Evolutionary conservation across 2,113 vertebrate species (phyloP).

Genomic region (Pangasianodon gigas): DNA sequence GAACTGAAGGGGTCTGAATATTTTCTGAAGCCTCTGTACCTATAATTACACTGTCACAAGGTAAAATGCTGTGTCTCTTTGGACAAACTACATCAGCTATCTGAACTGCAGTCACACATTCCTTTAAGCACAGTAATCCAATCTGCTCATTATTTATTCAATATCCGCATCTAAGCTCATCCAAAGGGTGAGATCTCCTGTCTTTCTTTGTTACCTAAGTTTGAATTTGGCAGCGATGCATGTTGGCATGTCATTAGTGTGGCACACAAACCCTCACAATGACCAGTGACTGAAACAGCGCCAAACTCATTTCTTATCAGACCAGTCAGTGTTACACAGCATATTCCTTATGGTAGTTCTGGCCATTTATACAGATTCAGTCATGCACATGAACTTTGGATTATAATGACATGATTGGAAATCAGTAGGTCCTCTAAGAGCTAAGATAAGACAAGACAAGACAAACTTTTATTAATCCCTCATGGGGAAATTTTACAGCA

Average conservation of each 20-base stretch:
- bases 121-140: constrained; percentile 1
- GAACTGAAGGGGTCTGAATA: not conserved
- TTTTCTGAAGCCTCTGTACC: not conserved
- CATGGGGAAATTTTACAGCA: not conserved
- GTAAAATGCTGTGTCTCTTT: not conserved
- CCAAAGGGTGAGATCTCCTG: not conserved
- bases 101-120: constrained; percentile 4
- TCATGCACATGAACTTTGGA: not conserved
- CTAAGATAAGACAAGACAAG: not conserved
- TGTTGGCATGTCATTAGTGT: not conserved
- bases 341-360: not conserved
- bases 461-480: not conserved
- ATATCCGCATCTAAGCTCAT: not conserved
- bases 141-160: constrained; percentile 22
- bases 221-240: not conserved
- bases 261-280: not conserved
- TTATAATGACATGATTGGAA: not conserved
- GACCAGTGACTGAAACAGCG: not conserved
- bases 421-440: not conserved
- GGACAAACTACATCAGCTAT: constrained; percentile 5
- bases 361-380: not conserved
- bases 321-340: not conserved
- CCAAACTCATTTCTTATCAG: not conserved
- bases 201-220: not conserved
- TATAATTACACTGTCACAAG: not conserved